phyloP scores from a whole-genome alignment of 2,113 vertebrate genomes.

The Boleophthalmus pectinirostris region DNA sequence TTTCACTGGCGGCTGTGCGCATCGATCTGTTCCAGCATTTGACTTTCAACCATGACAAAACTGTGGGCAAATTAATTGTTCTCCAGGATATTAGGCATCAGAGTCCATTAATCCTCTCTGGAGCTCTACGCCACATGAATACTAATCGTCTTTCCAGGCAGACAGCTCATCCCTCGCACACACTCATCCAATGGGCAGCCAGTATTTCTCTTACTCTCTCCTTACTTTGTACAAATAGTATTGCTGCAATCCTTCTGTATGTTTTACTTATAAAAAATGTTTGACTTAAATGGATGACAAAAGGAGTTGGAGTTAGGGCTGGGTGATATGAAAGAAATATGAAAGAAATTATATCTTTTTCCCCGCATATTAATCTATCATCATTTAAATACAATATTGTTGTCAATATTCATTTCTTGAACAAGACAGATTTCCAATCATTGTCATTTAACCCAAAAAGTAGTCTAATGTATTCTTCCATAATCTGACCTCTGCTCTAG shows the following conservation, averaged over 20 bases:
- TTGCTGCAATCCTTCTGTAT: constrained; percentile 46
- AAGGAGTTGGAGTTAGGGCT: neutral
- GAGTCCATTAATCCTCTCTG: constrained; percentile 99
- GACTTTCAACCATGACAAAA: constrained; percentile 99
- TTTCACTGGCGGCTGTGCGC: constrained; percentile 87
- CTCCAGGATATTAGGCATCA: constrained; percentile 99
- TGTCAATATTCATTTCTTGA: no score
- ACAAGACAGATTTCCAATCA: no score
- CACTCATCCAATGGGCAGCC: constrained; percentile 37
- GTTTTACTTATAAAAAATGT: constrained; percentile 24
- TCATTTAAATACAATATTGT: no score
- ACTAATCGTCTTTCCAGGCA: constrained; percentile 88
- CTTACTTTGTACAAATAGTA: constrained; percentile 43
- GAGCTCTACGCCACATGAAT: constrained; percentile 90
- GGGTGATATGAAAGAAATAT: no score
- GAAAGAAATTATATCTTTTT: no score
- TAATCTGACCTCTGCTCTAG: no score
- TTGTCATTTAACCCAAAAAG: no score
- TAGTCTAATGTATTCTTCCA: no score
- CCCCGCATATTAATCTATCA: no score
- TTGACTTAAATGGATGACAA: neutral
- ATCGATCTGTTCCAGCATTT: constrained; percentile 99
- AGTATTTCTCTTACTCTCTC: constrained; percentile 39
- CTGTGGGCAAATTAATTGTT: constrained; percentile 99
- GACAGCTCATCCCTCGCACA: constrained; percentile 78